Conservation (phyloP, 2,888 invertebrate species). For the Dione juno region DNA sequence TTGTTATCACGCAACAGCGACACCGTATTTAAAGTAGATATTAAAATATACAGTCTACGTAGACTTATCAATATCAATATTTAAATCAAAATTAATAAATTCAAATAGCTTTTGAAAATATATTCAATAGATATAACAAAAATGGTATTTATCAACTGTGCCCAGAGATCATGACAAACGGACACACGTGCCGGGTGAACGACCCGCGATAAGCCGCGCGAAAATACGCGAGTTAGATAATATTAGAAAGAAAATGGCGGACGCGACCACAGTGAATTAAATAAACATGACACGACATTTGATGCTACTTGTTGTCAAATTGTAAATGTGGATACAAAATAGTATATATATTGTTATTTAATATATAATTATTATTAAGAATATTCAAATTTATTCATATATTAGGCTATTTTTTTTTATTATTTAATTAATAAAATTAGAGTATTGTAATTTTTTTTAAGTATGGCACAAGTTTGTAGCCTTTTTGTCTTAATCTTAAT, state of each 20-base stretch:
- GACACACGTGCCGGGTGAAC: conserved; percentile 57
- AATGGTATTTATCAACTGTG: conserved; percentile 30
- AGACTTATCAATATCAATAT: not conserved
- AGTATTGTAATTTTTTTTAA: too few species aligned
- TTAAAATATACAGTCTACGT: too few species aligned
- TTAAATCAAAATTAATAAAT: not conserved
- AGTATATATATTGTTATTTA: too few species aligned
- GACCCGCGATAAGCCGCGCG: conserved; percentile 74
- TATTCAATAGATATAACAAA: conserved; percentile 28
- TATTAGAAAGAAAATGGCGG: conserved; percentile 77
- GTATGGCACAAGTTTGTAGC: too few species aligned
- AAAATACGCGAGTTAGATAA: conserved; percentile 77
- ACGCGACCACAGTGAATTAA: conserved; percentile 47
- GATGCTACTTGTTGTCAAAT: not conserved
- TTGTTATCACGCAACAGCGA: too few species aligned
- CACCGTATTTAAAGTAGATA: too few species aligned
- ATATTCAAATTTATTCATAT: too few species aligned
- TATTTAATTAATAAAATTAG: too few species aligned
- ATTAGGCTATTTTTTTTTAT: too few species aligned
- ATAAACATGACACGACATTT: conserved; percentile 27
- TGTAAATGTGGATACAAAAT: not conserved
- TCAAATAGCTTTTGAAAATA: conserved; percentile 10
- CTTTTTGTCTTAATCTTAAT: too few species aligned
- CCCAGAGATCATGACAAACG: conserved; percentile 45
- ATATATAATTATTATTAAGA: too few species aligned